These are phyloP conservation scores for Calypte anna DNA, from an alignment of 2,113 vertebrate genomes.

Conservation along the genomic window DNA sequence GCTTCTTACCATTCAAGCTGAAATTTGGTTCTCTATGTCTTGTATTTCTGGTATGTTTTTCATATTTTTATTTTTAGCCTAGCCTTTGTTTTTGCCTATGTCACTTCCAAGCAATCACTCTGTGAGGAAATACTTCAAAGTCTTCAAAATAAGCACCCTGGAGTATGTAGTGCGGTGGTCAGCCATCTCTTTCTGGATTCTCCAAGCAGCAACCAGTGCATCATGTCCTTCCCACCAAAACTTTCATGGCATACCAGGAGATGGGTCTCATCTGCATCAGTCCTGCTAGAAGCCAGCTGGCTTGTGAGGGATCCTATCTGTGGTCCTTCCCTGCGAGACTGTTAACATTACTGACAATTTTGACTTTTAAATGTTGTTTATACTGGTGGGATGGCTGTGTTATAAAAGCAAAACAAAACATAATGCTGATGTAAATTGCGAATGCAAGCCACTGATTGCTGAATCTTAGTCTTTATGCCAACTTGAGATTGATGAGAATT, in stretches of 20 bases:
- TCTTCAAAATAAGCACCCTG: not conserved
- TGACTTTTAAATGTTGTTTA: not conserved
- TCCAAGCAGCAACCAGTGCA: not conserved
- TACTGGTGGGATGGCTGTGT: not conserved
- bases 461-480: not conserved
- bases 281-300: not conserved
- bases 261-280: not conserved
- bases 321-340: rapidly evolving
- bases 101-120: not conserved
- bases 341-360: not conserved
- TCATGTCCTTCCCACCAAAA: not conserved
- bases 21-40: not conserved
- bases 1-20: not conserved
- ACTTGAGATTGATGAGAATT: not conserved
- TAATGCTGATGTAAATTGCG: not conserved
- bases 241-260: not conserved
- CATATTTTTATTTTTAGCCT: not conserved
- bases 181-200: not conserved
- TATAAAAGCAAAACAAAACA: rapidly evolving
- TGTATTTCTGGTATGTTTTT: not conserved
- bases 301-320: not conserved
- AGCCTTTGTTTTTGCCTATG: not conserved
- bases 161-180: not conserved
- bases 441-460: not conserved
- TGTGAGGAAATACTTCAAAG: not conserved